Evolutionary conservation across 2,888 invertebrate genomes (phyloP), one percentile per base, ranked within the genome.

Genomic region (Polydesmus complanatus): DNA sequence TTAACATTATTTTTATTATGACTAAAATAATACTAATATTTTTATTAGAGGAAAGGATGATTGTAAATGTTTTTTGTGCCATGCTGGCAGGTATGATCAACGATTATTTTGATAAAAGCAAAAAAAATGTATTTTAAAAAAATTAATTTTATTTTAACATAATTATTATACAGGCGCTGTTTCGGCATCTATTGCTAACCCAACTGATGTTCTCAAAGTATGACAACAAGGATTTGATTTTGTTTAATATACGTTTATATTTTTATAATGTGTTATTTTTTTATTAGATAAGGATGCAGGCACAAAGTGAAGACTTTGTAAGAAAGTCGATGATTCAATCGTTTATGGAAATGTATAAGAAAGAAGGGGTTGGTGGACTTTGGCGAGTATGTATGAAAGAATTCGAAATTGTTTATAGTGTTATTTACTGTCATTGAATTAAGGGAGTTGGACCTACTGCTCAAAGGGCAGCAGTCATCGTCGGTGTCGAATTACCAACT

Each of bases 161-260:
- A n/a, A n/a, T n/a, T n/a, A n/a, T n/a, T n/a, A n/a, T n/a, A n/a
- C n/a, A n/a, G n/a, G 94, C 14, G 88, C 90, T n/a, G 79, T 92
- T 47, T 90, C 92, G 57, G 90, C 90, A 70, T 88, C 92, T n/a
- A 87, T 94, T 68, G 94, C 94, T 58, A 95, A 93, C 78, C 94
- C 94, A 18, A 95, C 94, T 0, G 95, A 95, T 77, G 93, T 95
- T 54, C 80, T 95, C 37, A 95, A 95, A 81, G 94, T 94, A 65
- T 59, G 63, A 51, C 27, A 51, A 51, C 5, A 8, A 22, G 22
- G 5, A 51, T 3, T 22, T 51, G 37, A 37, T 37, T 8, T 37
- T 37, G 14, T 11, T 51, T 5, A n/a, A 8, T 51, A 51, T 19
- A 11, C 8, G 51, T 11, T 51, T 51, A n/a, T 51, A 51, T 19